Conservation (phyloP, 2,113 vertebrate genomes). For the Trichechus manatus region DNA sequence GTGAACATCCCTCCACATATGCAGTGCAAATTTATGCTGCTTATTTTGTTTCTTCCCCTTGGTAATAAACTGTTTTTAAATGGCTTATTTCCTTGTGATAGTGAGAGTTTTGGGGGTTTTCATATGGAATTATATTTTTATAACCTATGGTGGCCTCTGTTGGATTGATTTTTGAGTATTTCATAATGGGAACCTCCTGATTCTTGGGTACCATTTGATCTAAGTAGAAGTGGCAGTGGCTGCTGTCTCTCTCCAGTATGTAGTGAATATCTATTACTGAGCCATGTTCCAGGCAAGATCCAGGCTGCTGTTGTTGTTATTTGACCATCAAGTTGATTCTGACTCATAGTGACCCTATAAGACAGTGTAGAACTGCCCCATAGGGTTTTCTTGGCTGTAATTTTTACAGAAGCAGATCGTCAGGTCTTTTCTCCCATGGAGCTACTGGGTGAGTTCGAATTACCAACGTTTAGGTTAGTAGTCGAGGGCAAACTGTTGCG, state of each 20-base stretch:
- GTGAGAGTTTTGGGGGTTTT: background rate
- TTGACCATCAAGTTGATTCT: background rate
- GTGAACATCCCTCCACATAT: constrained; percentile 47
- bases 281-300: background rate
- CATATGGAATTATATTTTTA: background rate
- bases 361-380: background rate
- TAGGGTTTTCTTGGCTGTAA: background rate
- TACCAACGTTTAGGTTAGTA: background rate
- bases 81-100: constrained; percentile 26
- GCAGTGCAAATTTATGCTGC: constrained; percentile 55
- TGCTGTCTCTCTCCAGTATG: background rate
- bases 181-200: background rate
- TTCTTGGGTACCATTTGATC: background rate
- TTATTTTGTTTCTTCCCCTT: constrained; percentile 44
- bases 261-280: background rate
- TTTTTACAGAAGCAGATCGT: background rate
- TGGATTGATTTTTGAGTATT: constrained; percentile 29
- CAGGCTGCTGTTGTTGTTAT: background rate
- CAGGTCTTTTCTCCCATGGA: background rate
- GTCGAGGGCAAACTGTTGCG: background rate
- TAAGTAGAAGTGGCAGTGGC: background rate
- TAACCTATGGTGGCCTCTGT: background rate
- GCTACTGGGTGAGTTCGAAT: background rate
- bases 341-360: background rate
- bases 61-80: constrained; percentile 39